These are phyloP conservation scores for Pseudomyrmex flavicornis DNA, from an alignment of 1,140 invertebrate species.

Conservation along the genomic window DNA sequence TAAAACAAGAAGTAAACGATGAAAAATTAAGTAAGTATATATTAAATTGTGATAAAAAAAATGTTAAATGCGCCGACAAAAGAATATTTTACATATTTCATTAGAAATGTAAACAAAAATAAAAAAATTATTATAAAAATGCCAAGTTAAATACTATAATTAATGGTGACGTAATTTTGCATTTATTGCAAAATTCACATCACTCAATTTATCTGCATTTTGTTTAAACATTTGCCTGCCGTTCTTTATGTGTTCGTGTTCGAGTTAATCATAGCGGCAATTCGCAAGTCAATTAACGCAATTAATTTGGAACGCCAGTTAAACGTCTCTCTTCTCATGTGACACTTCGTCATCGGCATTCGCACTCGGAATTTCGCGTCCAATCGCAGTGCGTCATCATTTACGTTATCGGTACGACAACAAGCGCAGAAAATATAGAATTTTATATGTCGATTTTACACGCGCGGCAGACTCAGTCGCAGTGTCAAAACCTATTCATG, in stretches of 20 bases:
- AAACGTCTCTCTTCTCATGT: conserved; percentile 32
- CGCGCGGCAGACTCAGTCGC: conserved; percentile 39
- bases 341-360: conserved; percentile 23
- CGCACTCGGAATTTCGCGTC: not conserved
- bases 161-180: not conserved
- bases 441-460: conserved; percentile 57
- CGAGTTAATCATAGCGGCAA: conserved; percentile 24
- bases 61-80: not conserved
- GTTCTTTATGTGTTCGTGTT: not conserved
- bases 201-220: not conserved
- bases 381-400: conserved; percentile 3
- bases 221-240: not conserved
- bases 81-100: too few species aligned
- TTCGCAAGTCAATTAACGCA: conserved; percentile 49
- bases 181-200: not conserved
- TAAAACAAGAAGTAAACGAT: not conserved
- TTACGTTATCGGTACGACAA: not conserved
- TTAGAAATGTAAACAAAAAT: too few species aligned
- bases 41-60: not conserved
- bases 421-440: conserved; percentile 41
- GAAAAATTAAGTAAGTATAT: not conserved
- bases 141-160: not conserved
- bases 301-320: conserved; percentile 40
- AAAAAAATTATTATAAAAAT: not conserved
- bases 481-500: conserved; percentile 53